Conservation (phyloP, 2,797 vertebrate species). For the Cyclura pinguis region DNA sequence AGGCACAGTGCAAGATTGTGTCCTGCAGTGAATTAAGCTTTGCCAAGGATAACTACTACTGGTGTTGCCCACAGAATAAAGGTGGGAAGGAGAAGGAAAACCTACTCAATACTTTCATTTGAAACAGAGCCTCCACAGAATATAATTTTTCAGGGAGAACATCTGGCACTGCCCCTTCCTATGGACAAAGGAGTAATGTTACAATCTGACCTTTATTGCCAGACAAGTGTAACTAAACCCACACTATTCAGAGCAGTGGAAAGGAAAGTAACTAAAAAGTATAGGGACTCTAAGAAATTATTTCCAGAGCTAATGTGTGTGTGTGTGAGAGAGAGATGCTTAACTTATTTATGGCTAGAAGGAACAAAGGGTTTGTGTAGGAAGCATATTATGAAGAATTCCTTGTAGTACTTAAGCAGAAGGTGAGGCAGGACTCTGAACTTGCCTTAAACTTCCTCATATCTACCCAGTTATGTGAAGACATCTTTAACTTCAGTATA, state of each 20-base stretch:
- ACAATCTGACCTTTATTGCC: not conserved
- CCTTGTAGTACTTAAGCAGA: not conserved
- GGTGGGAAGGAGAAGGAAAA: not conserved
- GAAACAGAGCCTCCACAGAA: not conserved
- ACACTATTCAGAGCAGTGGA: not conserved
- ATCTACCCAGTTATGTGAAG: slow-evolving; percentile 15
- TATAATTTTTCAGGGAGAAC: not conserved
- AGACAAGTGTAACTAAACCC: not conserved
- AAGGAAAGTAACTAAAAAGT: not conserved
- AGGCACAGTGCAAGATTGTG: not conserved
- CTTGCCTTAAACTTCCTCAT: not conserved
- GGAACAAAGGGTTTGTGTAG: slow-evolving; percentile 3
- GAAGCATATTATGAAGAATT: slow-evolving; percentile 19
- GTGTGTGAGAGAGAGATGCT: not conserved
- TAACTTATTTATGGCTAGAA: slow-evolving; percentile 8
- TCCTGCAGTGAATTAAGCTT: slow-evolving; percentile 19
- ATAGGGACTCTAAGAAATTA: not conserved
- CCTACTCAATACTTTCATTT: not conserved
- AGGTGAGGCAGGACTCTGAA: not conserved
- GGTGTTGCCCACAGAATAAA: not conserved
- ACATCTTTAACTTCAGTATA: not conserved
- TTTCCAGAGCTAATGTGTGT: not conserved
- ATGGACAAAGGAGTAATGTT: not conserved
- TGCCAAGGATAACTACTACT: not conserved
- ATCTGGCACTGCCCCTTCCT: not conserved